Evolutionary conservation across 2,888 invertebrate species (phyloP), one percentile per base, ranked within the genome.

Genomic region (Synanthedon tipuliformis): DNA sequence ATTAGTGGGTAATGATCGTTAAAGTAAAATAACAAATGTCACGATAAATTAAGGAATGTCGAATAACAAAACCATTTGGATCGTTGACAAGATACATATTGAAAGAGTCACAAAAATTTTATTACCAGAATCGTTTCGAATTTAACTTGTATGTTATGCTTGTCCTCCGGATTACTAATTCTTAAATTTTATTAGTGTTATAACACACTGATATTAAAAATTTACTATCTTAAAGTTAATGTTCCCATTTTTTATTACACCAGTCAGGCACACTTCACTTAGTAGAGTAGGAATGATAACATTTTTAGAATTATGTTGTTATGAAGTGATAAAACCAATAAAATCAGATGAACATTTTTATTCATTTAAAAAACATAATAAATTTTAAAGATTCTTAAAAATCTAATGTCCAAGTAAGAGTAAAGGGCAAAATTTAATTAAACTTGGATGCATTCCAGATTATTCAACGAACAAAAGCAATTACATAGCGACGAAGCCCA

Each of bases 11-110:
- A 34, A 34, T 34, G 10, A 34, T 34, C 73, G 72, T 78, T 75
- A 76, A 81, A 77, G 70, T 68, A 62, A 66, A 73, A 75, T 69
- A 71, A 71, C 83, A 81, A 81, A 83, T 73, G 80, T 81, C 79
- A 59, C 65, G 62, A 82, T 83, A 83, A 82, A 83, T 80, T 77
- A 75, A 63, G 63, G 63, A 59, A 71, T 72, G 72, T 75, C 69
- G 74, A 78, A 78, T 70, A 76, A 77, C 75, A 77, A 74, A 75
- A 74, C 70, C 76, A 71, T 73, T 75, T 72, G 66, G 70, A 63
- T 68, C 66, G 66, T 66, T 80, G 81, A 86, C 68, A 73, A 73
- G 74, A 74, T 61, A 67, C 85, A 78, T 76, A 81, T 80, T 80
- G 80, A 63, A 73, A 73, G 68, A 71, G 69, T 84, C 76, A 84